Evolutionary conservation across 1,140 invertebrate species (phyloP).

Genomic region (Melitaea cinxia): DNA sequence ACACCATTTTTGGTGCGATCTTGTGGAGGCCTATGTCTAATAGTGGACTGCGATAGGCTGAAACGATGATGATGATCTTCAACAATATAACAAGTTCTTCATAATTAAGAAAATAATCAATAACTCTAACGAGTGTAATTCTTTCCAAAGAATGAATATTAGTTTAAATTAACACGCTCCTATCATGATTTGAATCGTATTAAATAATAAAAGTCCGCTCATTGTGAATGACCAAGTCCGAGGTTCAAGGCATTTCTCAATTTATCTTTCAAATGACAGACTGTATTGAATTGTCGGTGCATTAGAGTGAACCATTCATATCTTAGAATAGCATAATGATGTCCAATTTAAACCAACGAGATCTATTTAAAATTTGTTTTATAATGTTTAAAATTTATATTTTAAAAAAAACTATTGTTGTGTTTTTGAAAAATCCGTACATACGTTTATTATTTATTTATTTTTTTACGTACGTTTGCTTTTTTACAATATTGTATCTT

Average conservation of each 20-base stretch:
- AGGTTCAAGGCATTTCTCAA: constrained; percentile 19
- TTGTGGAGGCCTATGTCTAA: too few relatives aligned
- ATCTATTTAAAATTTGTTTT: neutral
- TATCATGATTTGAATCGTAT: neutral
- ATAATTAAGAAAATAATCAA: too few relatives aligned
- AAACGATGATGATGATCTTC: too few relatives aligned
- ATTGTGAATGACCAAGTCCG: constrained; percentile 15
- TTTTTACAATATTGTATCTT: too few relatives aligned
- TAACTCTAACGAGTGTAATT: too few relatives aligned
- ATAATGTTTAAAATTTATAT: neutral
- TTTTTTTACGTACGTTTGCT: too few relatives aligned
- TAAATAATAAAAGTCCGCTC: neutral
- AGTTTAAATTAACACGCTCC: neutral
- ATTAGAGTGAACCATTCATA: constrained; percentile 28
- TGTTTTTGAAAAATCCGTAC: too few relatives aligned
- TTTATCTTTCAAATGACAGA: constrained; percentile 24
- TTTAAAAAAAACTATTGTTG: too few relatives aligned
- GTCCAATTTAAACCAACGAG: constrained; percentile 1
- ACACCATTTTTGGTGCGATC: too few relatives aligned
- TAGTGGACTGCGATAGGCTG: too few relatives aligned
- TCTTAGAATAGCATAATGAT: constrained; percentile 12
- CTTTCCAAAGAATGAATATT: neutral
- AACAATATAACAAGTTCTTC: too few relatives aligned
- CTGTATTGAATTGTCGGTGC: constrained; percentile 27
- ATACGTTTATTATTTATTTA: too few relatives aligned